Base-by-base conservation (phyloP, 2,888 invertebrate genomes). In the Penaeus monodon region DNA sequence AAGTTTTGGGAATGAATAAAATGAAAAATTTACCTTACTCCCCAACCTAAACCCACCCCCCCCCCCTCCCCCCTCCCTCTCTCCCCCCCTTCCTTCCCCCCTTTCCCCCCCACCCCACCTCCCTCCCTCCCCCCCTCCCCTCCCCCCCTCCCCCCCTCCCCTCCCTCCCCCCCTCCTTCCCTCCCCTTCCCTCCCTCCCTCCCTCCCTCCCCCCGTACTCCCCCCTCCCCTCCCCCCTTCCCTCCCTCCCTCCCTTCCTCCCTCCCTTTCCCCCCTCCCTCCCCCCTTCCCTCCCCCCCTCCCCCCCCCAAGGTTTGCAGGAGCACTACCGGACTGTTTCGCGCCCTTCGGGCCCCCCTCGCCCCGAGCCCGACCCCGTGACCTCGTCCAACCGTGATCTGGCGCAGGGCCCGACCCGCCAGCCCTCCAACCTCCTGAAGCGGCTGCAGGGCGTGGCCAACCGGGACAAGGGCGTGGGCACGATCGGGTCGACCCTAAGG, bases 271-370 rank as follows among this genome's bases (percentile, higher is more conserved):
- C 78, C 63, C 22, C 64, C 24, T 27, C 64, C 8, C 6, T 33
- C 29, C 44, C 12, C 24, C 64, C 63, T 1, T 74, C 22, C 22
- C 2, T 74, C 22, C 38, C 49, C 20, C 78, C 24, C 27, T 57
- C 44, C 10, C 10, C 1, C 44, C 44, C 44, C 22, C 70, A 10
- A 74, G 92, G 93, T 44, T 92, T 94, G 83, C 94, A 94, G 91
- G 92, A 92, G 90, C 93, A 93, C 82, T 94, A 76, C 92, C 92
- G 74, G 93, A 93, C 90, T 92, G 92, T 90, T 88, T 89, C 80
- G 68, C 85, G 27, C 82, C 87, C 33, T 89, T 89, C 81, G 88
- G 85, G 66, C 89, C 89, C 3, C 89, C 89, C 1, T 73, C 79
- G 85, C 20, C 44, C 79, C 0, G 88, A 88, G 29, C 89, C 89